phyloP scores from a whole-genome alignment of 2,113 vertebrate genomes.

The Oriolus oriolus region DNA sequence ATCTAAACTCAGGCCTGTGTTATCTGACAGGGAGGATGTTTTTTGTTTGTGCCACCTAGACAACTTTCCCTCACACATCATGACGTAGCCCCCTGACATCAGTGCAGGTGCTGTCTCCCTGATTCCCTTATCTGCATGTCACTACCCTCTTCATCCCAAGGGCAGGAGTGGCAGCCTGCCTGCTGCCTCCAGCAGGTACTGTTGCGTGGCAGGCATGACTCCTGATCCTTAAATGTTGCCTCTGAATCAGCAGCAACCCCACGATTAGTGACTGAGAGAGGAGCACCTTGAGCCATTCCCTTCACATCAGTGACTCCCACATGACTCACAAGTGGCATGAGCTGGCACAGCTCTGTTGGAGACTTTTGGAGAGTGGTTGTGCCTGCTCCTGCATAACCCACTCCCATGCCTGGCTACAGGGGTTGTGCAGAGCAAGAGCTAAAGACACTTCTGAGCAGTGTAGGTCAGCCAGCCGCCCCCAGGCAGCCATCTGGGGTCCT shows the following conservation, averaged over 20 bases:
- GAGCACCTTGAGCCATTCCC: neutral
- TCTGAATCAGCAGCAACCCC: neutral
- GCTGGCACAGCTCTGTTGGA: accelerated
- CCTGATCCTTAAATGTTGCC: neutral
- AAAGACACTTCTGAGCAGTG: neutral
- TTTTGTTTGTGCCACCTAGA: neutral
- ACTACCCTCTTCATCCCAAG: neutral
- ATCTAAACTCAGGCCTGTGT: neutral
- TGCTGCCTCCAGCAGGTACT: neutral
- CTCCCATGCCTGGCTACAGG: accelerated
- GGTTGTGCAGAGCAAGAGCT: neutral
- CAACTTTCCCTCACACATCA: neutral
- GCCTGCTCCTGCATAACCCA: neutral
- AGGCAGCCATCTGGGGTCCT: neutral
- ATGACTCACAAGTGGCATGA: neutral
- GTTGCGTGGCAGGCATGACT: accelerated
- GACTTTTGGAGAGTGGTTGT: neutral
- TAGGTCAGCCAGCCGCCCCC: neutral
- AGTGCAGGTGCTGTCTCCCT: neutral
- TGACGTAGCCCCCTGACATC: neutral
- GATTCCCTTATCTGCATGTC: neutral
- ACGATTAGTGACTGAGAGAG: neutral
- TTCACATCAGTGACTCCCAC: neutral
- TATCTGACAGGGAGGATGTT: neutral
- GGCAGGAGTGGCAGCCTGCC: neutral